phyloP scores from a whole-genome alignment of 2,888 invertebrate species.

The Eupithecia insigniata region DNA sequence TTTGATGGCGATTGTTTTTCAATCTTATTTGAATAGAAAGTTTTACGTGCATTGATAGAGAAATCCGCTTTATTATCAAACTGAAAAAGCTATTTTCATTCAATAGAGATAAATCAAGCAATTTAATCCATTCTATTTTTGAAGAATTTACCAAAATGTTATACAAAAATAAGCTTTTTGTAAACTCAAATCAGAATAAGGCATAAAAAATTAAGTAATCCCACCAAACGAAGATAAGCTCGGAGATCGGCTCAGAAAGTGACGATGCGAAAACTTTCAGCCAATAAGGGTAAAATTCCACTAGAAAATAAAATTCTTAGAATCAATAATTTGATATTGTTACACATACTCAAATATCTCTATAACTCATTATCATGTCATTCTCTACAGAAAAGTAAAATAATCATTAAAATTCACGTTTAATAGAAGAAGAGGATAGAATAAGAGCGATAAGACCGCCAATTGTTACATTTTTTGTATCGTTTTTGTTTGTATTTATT shows the following conservation, averaged over 20 bases:
- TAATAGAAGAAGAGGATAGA: too few relatives aligned
- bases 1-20: neutral
- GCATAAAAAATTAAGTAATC: conserved; percentile 14
- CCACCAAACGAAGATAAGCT: conserved; percentile 9
- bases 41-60: neutral
- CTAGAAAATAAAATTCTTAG: neutral
- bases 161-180: conserved; percentile 7
- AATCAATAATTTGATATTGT: too few relatives aligned
- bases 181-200: conserved; percentile 5
- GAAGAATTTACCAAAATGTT: neutral
- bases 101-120: conserved; percentile 1
- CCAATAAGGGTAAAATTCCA: conserved; percentile 3
- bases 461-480: too few relatives aligned
- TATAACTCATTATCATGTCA: too few relatives aligned
- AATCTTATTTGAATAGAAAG: neutral
- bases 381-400: too few relatives aligned
- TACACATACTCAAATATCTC: too few relatives aligned
- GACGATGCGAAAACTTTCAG: conserved; percentile 23
- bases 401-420: too few relatives aligned
- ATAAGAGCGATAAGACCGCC: too few relatives aligned
- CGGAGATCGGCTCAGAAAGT: neutral
- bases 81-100: neutral
- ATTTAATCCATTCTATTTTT: neutral
- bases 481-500: too few relatives aligned
- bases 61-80: neutral